phyloP scores from a whole-genome alignment of 2,888 invertebrate species.

The Agrotis ipsilon region DNA sequence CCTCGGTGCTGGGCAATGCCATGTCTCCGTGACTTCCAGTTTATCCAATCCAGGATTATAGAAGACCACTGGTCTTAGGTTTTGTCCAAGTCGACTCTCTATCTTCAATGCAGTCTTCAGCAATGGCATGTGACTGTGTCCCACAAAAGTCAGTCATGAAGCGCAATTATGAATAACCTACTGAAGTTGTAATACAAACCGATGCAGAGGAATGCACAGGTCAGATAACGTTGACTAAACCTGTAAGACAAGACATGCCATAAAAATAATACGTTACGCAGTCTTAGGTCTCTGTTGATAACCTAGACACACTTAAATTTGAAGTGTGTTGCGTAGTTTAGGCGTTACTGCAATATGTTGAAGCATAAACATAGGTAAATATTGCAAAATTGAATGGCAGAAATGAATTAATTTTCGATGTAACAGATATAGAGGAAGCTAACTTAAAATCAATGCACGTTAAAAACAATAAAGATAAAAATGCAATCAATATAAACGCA shows the following conservation, averaged over 20 bases:
- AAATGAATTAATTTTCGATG: not conserved
- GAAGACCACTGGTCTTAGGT: not conserved
- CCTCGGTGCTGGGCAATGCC: not conserved
- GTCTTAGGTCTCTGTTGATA: slow-evolving; percentile 54
- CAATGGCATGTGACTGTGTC: too few relatives aligned
- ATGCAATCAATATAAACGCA: not conserved
- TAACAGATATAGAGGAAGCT: not conserved
- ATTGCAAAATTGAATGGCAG: slow-evolving; percentile 13
- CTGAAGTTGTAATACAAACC: slow-evolving; percentile 24
- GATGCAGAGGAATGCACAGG: slow-evolving; percentile 38
- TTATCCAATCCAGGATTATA: not conserved
- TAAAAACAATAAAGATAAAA: not conserved
- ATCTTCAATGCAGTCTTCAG: not conserved
- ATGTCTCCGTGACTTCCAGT: too few relatives aligned
- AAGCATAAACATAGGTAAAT: not conserved
- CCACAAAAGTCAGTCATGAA: not conserved
- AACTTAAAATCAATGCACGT: not conserved
- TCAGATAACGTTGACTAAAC: slow-evolving; percentile 47
- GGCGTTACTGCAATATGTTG: slow-evolving; percentile 29
- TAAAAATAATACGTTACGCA: slow-evolving; percentile 48
- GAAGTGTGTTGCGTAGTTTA: slow-evolving; percentile 23
- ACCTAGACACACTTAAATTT: slow-evolving; percentile 65
- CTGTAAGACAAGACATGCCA: slow-evolving; percentile 45
- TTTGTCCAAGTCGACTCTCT: not conserved
- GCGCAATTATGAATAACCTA: not conserved